Evolutionary conservation across 2,113 vertebrate genomes (phyloP), one percentile per base, ranked within the genome.

Genomic region (Elachura formosa): DNA sequence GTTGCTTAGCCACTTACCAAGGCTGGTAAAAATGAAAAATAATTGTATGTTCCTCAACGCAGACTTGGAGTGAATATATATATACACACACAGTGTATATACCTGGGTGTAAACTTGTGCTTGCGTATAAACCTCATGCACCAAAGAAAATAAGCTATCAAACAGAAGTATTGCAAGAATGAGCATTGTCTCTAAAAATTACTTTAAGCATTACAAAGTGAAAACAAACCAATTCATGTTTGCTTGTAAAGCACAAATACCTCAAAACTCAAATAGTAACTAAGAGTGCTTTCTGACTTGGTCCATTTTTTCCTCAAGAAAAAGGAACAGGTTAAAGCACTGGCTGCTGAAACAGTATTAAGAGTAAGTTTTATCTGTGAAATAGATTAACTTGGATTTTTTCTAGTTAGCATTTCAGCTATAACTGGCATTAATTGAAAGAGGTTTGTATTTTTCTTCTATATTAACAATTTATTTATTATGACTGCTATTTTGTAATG

Each of bases 351-450:
- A 89, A 61, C 43, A 40, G 3, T 82, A 25, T 67, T 34, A 81
- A 36, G 54, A 89, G 23, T 62, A 61, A 85, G 14, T 82, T 78
- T 78, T 49, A 10, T 68, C 24, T 69, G 28, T 80, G 52, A 56
- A 79, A 76, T 36, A 33, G 18, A 54, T 74, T 56, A 43, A 38
- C 31, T 87, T 91, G 26, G 3, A 11, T 41, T 71, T 89, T 69
- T 74, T 90, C 43, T 38, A 56, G 6, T 77, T 89, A 62, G 11
- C 66, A 33, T 45, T 84, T 85, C 49, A 56, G 14, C 36, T n/a
- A 40, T 91, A 85, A 89, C 71, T 96, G 90, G 55, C 81, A 95
- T 94, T 95, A 93, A 84, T 36, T 77, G 59, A 67, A 84, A 80
- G 49, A 54, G 13, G 2, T 38, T 78, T 87, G 43, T 48, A 8